Base-by-base conservation (phyloP, 2,797 vertebrate genomes). In the Podarcis siculus region DNA sequence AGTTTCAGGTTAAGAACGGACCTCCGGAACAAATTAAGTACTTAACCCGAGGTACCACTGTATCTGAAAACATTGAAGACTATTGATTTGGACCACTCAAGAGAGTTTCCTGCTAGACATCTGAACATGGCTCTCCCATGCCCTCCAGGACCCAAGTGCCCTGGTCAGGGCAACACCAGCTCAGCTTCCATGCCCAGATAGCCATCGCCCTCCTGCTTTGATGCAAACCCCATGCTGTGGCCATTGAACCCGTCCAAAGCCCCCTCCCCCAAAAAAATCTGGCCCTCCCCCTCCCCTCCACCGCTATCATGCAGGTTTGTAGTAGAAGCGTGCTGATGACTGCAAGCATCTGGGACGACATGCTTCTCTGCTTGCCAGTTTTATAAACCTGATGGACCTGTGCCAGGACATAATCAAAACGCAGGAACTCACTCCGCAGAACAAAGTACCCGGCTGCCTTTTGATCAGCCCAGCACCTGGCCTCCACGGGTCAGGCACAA, bases 371-470 rank as follows among this genome's bases (percentile, higher is more conserved):
- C 84, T 67, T 37, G 88, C 86, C 69, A 45, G 69, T 19, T 80
- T 83, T 67, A 67, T 64, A 87, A 87, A 79, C 42, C 58, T 67
- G 69, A 90, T 90, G 89, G 89, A 87, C 9, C 35, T 9, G 9
- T 90, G 89, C 89, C 86, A 90, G 83, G 23, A 55, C 61, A 80
- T 78, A 85, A 85, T 90, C 89, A 90, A 85, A 90, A 85, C 5
- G 5, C 86, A 90, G 82, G 71, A 90, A 90, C 78, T 81, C 61
- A 5, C 8, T 85, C 45, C 49, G 37, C 3, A 6, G 89, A 87
- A 90, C 78, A 66, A 90, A 87, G 64, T 72, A 81, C 64, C 78
- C 25, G 8, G 42, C 32, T 77, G 55, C 72, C 79, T 85, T 90
- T 90, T 90, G 86, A 85, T 87, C 82, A 78, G 49, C 71, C 71